Evolutionary conservation across 2,113 vertebrate species (phyloP).

Genomic region (Menidia beryllina): DNA sequence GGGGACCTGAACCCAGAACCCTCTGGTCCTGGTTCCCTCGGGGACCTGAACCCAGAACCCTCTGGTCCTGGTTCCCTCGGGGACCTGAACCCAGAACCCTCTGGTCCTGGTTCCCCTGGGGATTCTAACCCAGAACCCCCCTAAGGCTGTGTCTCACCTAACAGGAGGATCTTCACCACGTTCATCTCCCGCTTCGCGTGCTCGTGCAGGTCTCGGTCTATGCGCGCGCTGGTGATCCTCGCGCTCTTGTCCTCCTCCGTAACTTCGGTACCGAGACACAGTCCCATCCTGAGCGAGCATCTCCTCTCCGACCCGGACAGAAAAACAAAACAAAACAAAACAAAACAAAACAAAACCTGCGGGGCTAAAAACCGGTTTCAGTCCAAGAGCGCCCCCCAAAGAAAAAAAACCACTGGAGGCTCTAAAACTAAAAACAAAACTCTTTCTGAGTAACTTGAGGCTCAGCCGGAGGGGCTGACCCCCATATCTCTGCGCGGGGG

Average conservation of each 20-base stretch:
- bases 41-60: too few relatives aligned
- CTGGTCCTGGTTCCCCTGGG: too few relatives aligned
- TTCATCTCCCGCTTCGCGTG: constrained; percentile 81
- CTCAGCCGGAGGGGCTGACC: neutral
- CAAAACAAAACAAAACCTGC: constrained; percentile 22
- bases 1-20: too few relatives aligned
- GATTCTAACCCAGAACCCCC: too few relatives aligned
- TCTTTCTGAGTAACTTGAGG: constrained; percentile 10
- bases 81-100: too few relatives aligned
- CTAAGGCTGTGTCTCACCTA: constrained; percentile 83
- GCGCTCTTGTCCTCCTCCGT: constrained; percentile 82
- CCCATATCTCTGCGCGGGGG: accelerated
- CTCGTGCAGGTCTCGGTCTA: constrained; percentile 81
- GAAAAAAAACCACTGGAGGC: too few relatives aligned
- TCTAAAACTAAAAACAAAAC: constrained; percentile 3
- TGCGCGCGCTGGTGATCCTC: constrained; percentile 72
- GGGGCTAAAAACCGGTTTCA: constrained; percentile 18
- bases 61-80: too few relatives aligned
- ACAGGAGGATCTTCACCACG: constrained; percentile 81
- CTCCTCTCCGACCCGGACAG: constrained; percentile 40
- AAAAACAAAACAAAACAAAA: too few relatives aligned
- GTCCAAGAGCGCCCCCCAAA: neutral
- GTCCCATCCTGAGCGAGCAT: constrained; percentile 80
- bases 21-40: too few relatives aligned
- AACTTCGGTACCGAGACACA: constrained; percentile 82